These are phyloP conservation scores for Chelonia mydas DNA, from an alignment of 2,797 vertebrate genomes.

Conservation along the genomic window DNA sequence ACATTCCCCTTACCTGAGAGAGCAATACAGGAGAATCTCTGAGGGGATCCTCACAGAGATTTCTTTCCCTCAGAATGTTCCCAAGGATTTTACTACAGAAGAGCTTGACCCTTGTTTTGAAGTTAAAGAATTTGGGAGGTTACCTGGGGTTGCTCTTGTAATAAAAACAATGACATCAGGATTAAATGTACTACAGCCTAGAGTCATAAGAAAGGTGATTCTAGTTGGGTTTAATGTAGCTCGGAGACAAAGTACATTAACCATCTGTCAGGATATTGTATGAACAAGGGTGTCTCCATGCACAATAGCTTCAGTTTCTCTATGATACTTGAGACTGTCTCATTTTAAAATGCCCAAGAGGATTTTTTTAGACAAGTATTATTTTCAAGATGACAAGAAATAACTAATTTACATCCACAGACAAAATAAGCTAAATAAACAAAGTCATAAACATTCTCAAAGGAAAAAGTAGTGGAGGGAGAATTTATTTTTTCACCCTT, in stretches of 20 bases:
- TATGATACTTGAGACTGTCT: neutral
- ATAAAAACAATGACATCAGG: neutral
- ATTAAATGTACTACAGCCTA: neutral
- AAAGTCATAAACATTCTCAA: neutral
- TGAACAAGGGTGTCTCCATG: accelerated
- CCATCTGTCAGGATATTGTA: neutral
- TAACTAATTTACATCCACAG: neutral
- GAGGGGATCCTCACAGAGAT: neutral
- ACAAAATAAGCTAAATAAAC: neutral
- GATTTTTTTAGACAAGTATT: neutral
- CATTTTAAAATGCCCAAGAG: accelerated
- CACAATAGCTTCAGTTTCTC: neutral
- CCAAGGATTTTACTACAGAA: neutral
- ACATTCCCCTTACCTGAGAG: neutral
- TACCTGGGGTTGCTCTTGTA: neutral
- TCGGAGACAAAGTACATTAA: neutral
- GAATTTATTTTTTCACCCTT: neutral
- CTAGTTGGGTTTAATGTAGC: accelerated
- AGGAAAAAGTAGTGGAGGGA: neutral
- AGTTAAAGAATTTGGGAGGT: neutral
- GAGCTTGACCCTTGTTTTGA: neutral
- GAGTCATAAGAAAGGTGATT: neutral
- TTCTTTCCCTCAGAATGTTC: neutral
- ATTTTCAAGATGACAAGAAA: neutral
- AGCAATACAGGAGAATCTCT: neutral